A percentile compares a stretch with the other conserved stretches of the same genome.
Conservation (phyloP, 2,113 vertebrate species). For the Piprites chloris region DNA sequence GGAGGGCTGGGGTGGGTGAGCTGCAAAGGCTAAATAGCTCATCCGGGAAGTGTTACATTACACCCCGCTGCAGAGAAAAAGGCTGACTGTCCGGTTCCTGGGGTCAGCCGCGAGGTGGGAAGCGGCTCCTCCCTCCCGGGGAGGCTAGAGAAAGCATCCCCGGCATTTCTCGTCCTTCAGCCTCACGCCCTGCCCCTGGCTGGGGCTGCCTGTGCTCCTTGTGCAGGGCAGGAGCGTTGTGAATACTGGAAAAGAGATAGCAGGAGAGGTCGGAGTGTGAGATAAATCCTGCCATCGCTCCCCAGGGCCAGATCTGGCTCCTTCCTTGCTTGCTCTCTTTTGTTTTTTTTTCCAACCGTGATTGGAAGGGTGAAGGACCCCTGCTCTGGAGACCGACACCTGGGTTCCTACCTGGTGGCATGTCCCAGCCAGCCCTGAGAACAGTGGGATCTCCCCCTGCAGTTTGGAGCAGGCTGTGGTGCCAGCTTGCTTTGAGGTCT, state of each 20-base stretch:
- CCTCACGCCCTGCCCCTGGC: background rate
- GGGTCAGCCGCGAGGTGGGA: constrained; percentile 27
- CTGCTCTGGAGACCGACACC: rapidly evolving
- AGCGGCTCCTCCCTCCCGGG: constrained; percentile 1
- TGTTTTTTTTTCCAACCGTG: background rate
- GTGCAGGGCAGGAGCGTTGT: background rate
- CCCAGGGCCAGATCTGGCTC: background rate
- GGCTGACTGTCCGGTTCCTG: constrained; percentile 55
- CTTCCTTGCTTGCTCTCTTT: background rate
- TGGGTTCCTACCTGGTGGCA: background rate
- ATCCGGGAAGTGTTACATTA: constrained; percentile 14
- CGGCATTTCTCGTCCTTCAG: constrained; percentile 19
- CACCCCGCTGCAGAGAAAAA: background rate
- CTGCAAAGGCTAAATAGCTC: background rate
- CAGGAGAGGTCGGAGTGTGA: background rate
- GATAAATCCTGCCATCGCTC: background rate
- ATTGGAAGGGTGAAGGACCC: background rate
- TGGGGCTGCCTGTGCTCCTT: rapidly evolving
- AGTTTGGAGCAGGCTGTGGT: background rate
- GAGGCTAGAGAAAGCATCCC: constrained; percentile 7
- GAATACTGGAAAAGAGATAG: background rate
- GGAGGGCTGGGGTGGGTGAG: background rate
- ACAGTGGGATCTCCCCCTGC: background rate
- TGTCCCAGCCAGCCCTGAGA: background rate
- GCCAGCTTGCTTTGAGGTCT: background rate